phyloP scores from a whole-genome alignment of 2,797 vertebrate species.

The Channa striata region DNA sequence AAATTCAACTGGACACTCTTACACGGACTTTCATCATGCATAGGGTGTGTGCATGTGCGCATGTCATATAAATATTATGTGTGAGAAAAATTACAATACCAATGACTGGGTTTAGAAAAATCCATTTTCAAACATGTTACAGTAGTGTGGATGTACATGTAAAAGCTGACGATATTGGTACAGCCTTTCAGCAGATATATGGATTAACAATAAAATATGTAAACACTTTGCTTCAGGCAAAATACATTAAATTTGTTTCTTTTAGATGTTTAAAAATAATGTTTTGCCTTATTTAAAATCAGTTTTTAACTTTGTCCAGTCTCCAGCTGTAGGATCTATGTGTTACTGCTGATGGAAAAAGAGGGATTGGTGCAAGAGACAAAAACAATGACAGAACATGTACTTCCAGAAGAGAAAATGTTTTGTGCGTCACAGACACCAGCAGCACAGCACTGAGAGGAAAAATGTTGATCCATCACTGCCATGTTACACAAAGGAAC shows the following conservation, averaged over 20 bases:
- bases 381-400: conserved; percentile 62
- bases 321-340: conserved; percentile 50
- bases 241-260: too few relatives aligned
- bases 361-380: conserved; percentile 39
- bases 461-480: conserved; percentile 76
- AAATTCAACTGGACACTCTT: conserved; percentile 57
- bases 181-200: conserved; percentile 4
- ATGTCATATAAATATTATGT: conserved; percentile 36
- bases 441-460: conserved; percentile 18
- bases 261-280: too few relatives aligned
- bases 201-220: too few relatives aligned
- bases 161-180: conserved; percentile 32
- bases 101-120: conserved; percentile 32
- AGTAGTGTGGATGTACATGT: conserved; percentile 8
- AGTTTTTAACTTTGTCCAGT: conserved; percentile 39
- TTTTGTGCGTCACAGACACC: conserved; percentile 49
- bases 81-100: conserved; percentile 6
- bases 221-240: too few relatives aligned
- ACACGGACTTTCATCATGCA: conserved; percentile 59
- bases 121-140: conserved; percentile 15
- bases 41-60: conserved; percentile 34
- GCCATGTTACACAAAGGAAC: conserved; percentile 70
- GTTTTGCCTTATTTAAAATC: conserved; percentile 11
- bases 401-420: conserved; percentile 58
- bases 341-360: conserved; percentile 69